Evolutionary conservation across 2,888 invertebrate species (phyloP).

Genomic region (Corbicula japonica): DNA sequence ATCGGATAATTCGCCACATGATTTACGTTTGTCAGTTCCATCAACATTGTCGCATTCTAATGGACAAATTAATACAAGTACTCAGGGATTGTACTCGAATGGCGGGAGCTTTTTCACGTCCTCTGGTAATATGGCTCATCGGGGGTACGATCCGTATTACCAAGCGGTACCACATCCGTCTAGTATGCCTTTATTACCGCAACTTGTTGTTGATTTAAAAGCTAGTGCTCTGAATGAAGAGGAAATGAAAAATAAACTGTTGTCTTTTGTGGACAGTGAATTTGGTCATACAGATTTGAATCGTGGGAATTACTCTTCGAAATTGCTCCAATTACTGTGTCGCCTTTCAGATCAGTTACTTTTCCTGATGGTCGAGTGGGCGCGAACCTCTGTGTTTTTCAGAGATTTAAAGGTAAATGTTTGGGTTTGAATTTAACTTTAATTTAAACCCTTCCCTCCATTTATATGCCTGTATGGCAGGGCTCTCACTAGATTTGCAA

Average conservation of each 20-base stretch:
- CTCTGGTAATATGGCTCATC: constrained; percentile 13
- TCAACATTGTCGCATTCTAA: constrained; percentile 33
- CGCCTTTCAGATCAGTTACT: constrained; percentile 99
- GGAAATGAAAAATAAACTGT: constrained; percentile 98
- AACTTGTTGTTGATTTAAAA: constrained; percentile 93
- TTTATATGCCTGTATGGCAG: no score
- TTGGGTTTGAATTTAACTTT: no score
- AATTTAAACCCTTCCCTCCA: no score
- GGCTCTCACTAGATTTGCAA: no score
- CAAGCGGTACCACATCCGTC: constrained; percentile 71
- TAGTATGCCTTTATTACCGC: constrained; percentile 76
- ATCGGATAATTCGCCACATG: constrained; percentile 68
- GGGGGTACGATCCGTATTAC: constrained; percentile 35
- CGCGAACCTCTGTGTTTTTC: constrained; percentile 98
- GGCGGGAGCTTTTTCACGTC: constrained; percentile 31
- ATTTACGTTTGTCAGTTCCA: constrained; percentile 58
- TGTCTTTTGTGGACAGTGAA: constrained; percentile 97
- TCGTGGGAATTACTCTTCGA: constrained; percentile 66
- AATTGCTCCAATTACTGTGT: constrained; percentile 98
- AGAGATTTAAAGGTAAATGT: constrained; percentile 99
- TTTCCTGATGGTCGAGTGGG: constrained; percentile 99
- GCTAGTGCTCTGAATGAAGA: constrained; percentile 95
- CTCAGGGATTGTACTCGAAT: constrained; percentile 50
- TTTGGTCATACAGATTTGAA: constrained; percentile 88
- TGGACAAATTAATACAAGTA: constrained; percentile 26